Evolutionary conservation across 92 coral and sea anemone species (phyloP).

Genomic region (Zoanthus sociatus): DNA sequence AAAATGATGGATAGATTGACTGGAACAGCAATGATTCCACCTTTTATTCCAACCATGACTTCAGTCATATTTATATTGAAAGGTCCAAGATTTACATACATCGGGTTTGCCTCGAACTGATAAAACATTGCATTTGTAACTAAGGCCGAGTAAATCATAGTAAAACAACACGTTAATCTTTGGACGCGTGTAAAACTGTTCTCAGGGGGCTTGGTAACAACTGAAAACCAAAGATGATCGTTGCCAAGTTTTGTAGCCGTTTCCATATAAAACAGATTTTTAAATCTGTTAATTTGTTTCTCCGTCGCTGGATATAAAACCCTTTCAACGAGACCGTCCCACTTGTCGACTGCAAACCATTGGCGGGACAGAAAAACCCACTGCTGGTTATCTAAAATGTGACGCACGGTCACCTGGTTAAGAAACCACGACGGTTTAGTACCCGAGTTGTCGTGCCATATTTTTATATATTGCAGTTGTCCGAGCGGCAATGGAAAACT

Average conservation of each 20-base stretch:
- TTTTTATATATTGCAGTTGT: conserved; percentile 63
- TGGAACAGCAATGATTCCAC: conserved; percentile 52
- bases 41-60: conserved; percentile 52
- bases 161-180: conserved; percentile 59
- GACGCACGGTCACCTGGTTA: conserved; percentile 68
- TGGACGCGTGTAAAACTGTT: conserved; percentile 80
- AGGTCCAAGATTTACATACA: conserved; percentile 44
- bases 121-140: conserved; percentile 65
- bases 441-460: conserved; percentile 93
- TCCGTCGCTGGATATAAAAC: conserved; percentile 63
- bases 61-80: conserved; percentile 45
- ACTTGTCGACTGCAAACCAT: conserved; percentile 87
- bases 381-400: conserved; percentile 61
- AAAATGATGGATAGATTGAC: conserved; percentile 47
- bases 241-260: conserved; percentile 69
- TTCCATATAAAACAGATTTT: conserved; percentile 66
- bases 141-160: conserved; percentile 52
- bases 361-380: conserved; percentile 73
- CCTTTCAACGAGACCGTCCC: conserved; percentile 74
- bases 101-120: conserved; percentile 12
- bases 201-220: conserved; percentile 67
- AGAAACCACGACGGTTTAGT: conserved; percentile 76
- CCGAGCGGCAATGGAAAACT: conserved; percentile 72
- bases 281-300: conserved; percentile 69
- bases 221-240: conserved; percentile 82